Evolutionary conservation across 1,140 invertebrate species (phyloP).

Genomic region (Brachionus asplanchnoidis): DNA sequence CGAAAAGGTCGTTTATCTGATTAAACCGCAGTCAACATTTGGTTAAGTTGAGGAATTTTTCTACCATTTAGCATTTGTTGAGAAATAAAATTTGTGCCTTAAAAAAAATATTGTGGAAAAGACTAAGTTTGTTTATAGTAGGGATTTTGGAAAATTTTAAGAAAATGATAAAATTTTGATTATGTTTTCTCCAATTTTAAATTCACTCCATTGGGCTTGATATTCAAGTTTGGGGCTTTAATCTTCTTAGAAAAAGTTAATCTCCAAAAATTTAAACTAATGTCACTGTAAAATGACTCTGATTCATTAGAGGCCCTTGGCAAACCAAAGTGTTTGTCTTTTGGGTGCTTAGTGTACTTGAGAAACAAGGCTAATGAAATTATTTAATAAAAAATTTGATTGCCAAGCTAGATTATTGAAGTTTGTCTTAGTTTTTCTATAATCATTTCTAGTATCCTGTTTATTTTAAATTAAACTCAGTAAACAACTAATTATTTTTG

Average conservation of each 20-base stretch:
- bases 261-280: slow-evolving; percentile 24
- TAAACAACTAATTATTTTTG: neutral
- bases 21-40: slow-evolving; percentile 30
- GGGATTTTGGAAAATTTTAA: neutral
- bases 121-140: slow-evolving; percentile 22
- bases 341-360: neutral
- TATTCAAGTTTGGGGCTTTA: slow-evolving; percentile 29
- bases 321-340: neutral
- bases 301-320: neutral
- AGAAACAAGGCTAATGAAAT: neutral
- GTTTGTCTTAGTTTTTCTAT: neutral
- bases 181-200: neutral
- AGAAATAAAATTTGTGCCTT: neutral
- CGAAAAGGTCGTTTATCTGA: slow-evolving; percentile 20
- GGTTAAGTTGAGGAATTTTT: neutral
- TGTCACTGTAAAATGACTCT: slow-evolving; percentile 6
- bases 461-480: neutral
- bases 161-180: slow-evolving; percentile 34
- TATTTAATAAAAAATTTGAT: neutral
- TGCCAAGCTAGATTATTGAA: neutral
- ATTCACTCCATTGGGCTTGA: neutral
- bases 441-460: neutral
- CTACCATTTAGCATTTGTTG: neutral
- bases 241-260: slow-evolving; percentile 29
- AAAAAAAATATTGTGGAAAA: neutral